phyloP scores from a whole-genome alignment of 2,113 vertebrate species.

The Mohoua ochrocephala region DNA sequence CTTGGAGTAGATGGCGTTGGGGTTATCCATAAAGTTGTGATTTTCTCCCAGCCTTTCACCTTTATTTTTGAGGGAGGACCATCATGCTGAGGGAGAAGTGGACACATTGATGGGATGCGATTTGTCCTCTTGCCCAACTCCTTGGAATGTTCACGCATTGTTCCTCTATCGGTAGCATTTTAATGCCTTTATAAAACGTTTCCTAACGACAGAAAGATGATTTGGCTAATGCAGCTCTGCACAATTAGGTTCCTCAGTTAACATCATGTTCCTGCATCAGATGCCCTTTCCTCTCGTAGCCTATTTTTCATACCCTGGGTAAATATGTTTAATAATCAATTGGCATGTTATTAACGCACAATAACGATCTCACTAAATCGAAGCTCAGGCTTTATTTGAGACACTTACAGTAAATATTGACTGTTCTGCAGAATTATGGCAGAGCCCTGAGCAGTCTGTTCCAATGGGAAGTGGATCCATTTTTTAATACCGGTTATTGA shows the following conservation, averaged over 20 bases:
- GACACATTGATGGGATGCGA: neutral
- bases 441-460: slow-evolving; percentile 59
- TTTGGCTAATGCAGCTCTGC: slow-evolving; percentile 57
- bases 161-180: neutral
- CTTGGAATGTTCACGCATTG: neutral
- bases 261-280: slow-evolving; percentile 43
- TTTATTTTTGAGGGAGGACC: neutral
- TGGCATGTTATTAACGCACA: slow-evolving; percentile 72
- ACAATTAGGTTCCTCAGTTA: slow-evolving; percentile 57
- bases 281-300: slow-evolving; percentile 34
- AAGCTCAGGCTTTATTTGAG: slow-evolving; percentile 73
- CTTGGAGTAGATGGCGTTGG: accelerated
- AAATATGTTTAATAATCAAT: slow-evolving; percentile 77
- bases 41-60: neutral
- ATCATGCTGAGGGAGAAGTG: neutral
- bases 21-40: neutral
- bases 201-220: slow-evolving; percentile 46
- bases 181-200: slow-evolving; percentile 44
- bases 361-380: slow-evolving; percentile 68
- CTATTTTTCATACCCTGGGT: slow-evolving; percentile 65
- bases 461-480: slow-evolving; percentile 63
- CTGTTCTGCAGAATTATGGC: slow-evolving; percentile 71
- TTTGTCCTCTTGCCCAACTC: slow-evolving; percentile 3
- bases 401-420: slow-evolving; percentile 72
- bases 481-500: slow-evolving; percentile 76